phyloP scores from a whole-genome alignment of 2,888 invertebrate species.

The Nineta flava region DNA sequence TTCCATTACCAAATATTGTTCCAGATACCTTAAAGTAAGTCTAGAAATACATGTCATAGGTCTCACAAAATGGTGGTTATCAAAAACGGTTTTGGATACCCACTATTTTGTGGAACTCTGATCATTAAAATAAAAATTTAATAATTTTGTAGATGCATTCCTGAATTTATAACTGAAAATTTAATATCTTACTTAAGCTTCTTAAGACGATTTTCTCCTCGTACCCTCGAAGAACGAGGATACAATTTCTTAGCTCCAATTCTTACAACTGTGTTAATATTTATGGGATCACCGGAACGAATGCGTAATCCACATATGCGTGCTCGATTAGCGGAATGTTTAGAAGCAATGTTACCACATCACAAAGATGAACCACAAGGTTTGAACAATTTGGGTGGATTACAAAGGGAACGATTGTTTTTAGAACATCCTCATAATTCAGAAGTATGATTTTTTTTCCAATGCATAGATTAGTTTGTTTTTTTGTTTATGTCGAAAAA shows the following conservation, averaged over 20 bases:
- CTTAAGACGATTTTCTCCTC: constrained; percentile 45
- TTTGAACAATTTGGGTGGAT: constrained; percentile 29
- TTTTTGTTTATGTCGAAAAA: constrained; percentile 7
- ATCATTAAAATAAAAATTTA: too few species aligned
- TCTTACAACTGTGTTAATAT: constrained; percentile 63
- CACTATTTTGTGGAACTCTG: too few species aligned
- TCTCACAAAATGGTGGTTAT: too few species aligned
- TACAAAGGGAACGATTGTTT: constrained; percentile 59
- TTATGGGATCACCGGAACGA: constrained; percentile 72
- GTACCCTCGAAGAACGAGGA: constrained; percentile 48
- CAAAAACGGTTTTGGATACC: too few species aligned
- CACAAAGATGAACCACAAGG: constrained; percentile 36
- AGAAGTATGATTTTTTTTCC: constrained; percentile 30
- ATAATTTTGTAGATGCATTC: constrained; percentile 53
- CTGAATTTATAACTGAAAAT: constrained; percentile 83
- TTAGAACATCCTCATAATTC: constrained; percentile 55
- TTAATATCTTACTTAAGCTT: constrained; percentile 67
- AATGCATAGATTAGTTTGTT: constrained; percentile 4
- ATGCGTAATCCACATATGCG: constrained; percentile 86
- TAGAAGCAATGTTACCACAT: constrained; percentile 72
- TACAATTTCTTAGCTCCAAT: constrained; percentile 47
- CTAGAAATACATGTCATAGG: background rate
- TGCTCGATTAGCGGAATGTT: constrained; percentile 75
- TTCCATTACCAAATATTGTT: constrained; percentile 46
- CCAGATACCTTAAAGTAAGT: constrained; percentile 52